Evolutionary conservation across 2,797 vertebrate species (phyloP).

Genomic region (Steatocranus sp.): DNA sequence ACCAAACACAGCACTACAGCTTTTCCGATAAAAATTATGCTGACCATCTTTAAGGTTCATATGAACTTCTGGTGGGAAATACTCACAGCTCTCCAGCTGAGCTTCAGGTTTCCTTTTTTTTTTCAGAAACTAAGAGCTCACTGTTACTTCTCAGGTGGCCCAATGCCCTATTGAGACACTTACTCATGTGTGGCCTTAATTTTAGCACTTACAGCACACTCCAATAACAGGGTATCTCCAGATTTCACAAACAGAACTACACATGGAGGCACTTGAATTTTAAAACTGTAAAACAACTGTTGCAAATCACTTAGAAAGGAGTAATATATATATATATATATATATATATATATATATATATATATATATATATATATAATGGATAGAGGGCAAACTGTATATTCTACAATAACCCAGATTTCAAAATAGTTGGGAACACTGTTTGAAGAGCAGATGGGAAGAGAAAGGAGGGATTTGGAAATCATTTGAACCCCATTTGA

Average conservation of each 20-base stretch:
- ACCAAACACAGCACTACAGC: neutral
- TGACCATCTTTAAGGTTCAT: neutral
- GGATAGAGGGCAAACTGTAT: neutral
- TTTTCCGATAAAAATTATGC: neutral
- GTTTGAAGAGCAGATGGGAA: neutral
- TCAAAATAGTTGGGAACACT: neutral
- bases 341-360: neutral
- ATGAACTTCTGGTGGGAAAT: neutral
- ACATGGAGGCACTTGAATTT: neutral
- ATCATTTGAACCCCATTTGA: neutral
- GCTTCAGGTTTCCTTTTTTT: neutral
- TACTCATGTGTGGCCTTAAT: constrained; percentile 4
- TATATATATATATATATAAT: neutral
- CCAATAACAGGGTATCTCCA: neutral
- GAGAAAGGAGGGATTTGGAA: neutral
- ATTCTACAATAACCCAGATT: neutral
- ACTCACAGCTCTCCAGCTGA: neutral
- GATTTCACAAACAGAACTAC: neutral
- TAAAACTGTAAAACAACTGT: neutral
- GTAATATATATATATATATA: neutral
- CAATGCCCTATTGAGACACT: constrained; percentile 31
- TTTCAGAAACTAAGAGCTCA: neutral
- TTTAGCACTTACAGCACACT: neutral
- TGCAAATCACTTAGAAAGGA: neutral
- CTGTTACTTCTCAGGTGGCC: constrained; percentile 24